These are phyloP conservation scores for Podarcis lilfordi DNA, from an alignment of 2,797 vertebrate genomes.

Conservation along the genomic window DNA sequence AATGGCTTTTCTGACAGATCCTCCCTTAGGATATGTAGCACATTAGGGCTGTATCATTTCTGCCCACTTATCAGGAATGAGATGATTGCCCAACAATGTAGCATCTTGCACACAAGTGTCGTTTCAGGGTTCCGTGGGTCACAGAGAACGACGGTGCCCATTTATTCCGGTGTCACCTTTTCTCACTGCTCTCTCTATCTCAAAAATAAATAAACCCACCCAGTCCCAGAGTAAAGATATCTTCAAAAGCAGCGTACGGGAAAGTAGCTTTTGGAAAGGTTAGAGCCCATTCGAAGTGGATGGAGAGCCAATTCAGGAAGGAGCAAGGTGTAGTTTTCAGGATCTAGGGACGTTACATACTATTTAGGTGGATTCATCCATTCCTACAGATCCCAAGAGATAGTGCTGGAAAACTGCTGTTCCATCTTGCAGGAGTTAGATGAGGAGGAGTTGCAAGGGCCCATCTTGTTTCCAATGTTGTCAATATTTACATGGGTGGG, in stretches of 20 bases:
- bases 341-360: too few relatives aligned
- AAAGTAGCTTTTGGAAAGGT: background rate
- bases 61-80: background rate
- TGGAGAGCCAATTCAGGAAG: background rate
- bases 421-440: background rate
- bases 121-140: background rate
- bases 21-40: background rate
- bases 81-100: slow-evolving; percentile 9
- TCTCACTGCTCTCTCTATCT: background rate
- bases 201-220: background rate
- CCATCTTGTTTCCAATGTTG: background rate
- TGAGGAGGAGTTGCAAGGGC: background rate
- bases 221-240: background rate
- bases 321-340: too few relatives aligned
- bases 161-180: background rate
- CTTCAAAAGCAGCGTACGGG: slow-evolving; percentile 34
- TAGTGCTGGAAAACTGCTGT: background rate
- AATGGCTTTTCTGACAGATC: background rate
- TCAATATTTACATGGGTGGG: too few relatives aligned
- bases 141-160: background rate
- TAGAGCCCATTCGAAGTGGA: background rate
- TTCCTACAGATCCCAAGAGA: background rate
- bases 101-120: background rate
- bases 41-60: slow-evolving; percentile 1
- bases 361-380: background rate